phyloP scores from a whole-genome alignment of 2,113 vertebrate species.

The Meles meles region DNA sequence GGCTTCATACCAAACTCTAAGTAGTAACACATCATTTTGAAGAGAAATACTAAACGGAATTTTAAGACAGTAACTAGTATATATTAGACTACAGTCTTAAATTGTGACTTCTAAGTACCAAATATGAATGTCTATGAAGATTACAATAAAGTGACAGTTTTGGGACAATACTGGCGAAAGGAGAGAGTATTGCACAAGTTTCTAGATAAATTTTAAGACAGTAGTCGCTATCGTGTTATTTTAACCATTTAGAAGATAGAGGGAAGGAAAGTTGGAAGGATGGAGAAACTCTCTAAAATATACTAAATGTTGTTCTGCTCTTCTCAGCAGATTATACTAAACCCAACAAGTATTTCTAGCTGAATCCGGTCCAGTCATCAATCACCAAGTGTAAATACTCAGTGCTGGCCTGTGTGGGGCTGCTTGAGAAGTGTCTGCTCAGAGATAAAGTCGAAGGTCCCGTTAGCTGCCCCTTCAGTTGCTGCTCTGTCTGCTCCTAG shows the following conservation, averaged over 20 bases:
- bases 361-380: background rate
- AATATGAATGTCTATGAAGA: background rate
- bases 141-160: background rate
- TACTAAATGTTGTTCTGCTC: background rate
- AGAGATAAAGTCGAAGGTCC: background rate
- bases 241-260: background rate
- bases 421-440: background rate
- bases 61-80: background rate
- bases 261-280: background rate
- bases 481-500: background rate
- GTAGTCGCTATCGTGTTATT: background rate
- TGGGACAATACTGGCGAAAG: background rate
- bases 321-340: background rate
- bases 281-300: background rate
- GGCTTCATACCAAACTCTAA: background rate
- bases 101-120: background rate
- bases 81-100: background rate
- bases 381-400: accelerated
- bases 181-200: background rate
- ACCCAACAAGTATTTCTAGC: background rate
- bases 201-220: background rate
- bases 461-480: accelerated
- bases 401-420: background rate
- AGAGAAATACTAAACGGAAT: background rate
- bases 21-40: background rate